Base-by-base conservation (phyloP, 1,140 invertebrate genomes). In the Penaeus vannamei region DNA sequence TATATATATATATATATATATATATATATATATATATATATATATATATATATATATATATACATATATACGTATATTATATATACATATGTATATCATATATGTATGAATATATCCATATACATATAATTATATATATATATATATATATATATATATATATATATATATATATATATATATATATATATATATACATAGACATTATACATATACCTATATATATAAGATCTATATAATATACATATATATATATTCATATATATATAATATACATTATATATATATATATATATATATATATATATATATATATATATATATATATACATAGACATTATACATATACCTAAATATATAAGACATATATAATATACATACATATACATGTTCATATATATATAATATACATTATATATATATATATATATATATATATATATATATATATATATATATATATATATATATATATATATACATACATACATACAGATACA, bases 161-260 rank as follows among this genome's bases (percentile, higher is more conserved):
- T 26, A 72, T 32, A 72, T 72, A 72, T 72, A 72, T 72, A 72
- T 72, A 72, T 72, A 72, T 72, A 72, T 72, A 72, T 72, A 72
- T 72, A 72, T 72, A 72, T 72, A 72, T 72, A 72, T 72, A 72
- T 72, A 29, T 72, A 72, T 72, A 76, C 8, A 76, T 32, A 76
- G 32, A 76, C 32, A 76, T 76, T 76, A 76, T 72, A 29, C 32
- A 29, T 32, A 72, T 26, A 26, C 19, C 22, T 26, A 12, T 26
- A 72, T 72, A 72, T 72, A 72, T 72, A n/a, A n/a, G n/a, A n/a
- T n/a, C n/a, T n/a, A n/a, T n/a, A n/a, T n/a, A n/a, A n/a, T n/a
- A n/a, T n/a, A 29, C 32, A 76, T 14, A 29, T 76, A 76, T 32
- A 29, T 29, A 76, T 76, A 36, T 76, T 36, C 22, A 76, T 76